Evolutionary conservation across 1,140 invertebrate genomes (phyloP).

Genomic region (Halesus radiatus): DNA sequence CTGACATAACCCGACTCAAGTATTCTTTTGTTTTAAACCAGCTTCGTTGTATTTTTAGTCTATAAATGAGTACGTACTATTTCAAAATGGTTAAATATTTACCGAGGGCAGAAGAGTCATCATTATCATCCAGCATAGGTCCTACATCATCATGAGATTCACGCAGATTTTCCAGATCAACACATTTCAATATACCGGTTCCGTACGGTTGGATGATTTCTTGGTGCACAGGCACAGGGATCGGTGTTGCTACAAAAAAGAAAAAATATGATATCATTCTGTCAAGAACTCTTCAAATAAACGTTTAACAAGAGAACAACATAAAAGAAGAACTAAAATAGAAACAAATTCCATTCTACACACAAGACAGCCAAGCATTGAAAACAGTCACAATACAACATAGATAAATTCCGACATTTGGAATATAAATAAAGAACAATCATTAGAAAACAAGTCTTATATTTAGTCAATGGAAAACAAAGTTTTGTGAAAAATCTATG

Average conservation of each 20-base stretch:
- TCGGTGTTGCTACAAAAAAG: neutral
- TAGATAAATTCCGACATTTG: neutral
- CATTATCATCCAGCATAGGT: conserved; percentile 50
- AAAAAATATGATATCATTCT: neutral
- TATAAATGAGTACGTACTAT: neutral
- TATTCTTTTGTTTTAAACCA: too few species aligned
- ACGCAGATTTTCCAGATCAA: conserved; percentile 50
- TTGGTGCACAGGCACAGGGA: neutral
- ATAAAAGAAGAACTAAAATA: neutral
- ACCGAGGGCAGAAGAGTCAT: conserved; percentile 54
- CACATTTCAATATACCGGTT: conserved; percentile 51
- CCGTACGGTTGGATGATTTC: neutral
- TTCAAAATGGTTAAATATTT: neutral
- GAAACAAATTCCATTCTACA: neutral
- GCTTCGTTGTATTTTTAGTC: too few species aligned
- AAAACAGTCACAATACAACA: conserved; percentile 14
- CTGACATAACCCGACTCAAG: too few species aligned
- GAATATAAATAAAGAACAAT: neutral
- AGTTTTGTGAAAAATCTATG: neutral
- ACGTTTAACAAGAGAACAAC: neutral
- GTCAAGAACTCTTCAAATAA: neutral
- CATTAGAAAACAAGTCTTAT: neutral
- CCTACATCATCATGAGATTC: conserved; percentile 39
- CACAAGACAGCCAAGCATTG: conserved; percentile 1
- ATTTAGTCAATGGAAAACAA: too few species aligned